phyloP scores from a whole-genome alignment of 2,888 invertebrate genomes.

The Bedellia somnulentella region DNA sequence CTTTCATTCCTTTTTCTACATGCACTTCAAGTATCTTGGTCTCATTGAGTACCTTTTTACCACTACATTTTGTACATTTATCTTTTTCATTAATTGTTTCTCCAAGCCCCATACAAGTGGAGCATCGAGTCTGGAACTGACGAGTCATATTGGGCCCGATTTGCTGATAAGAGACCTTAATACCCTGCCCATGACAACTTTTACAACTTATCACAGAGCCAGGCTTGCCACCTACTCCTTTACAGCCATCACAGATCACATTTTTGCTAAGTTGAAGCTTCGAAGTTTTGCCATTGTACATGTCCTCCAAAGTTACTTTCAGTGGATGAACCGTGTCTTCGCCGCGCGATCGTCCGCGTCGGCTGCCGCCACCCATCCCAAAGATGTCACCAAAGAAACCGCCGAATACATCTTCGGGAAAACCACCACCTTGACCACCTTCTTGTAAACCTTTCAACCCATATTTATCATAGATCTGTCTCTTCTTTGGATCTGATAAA shows the following conservation, averaged over 20 bases:
- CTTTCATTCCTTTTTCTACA: conserved; percentile 87
- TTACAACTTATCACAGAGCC: conserved; percentile 69
- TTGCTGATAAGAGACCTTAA: conserved; percentile 74
- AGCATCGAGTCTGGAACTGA: conserved; percentile 64
- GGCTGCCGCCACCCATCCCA: conserved; percentile 59
- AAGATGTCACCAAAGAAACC: conserved; percentile 64
- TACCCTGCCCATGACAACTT: conserved; percentile 76
- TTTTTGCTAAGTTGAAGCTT: conserved; percentile 83
- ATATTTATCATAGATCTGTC: conserved; percentile 81
- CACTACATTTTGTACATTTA: conserved; percentile 79
- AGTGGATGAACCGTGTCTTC: conserved; percentile 83
- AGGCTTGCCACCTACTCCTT: conserved; percentile 74
- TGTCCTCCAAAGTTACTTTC: conserved; percentile 84
- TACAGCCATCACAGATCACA: conserved; percentile 76
- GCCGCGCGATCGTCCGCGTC: conserved; percentile 66
- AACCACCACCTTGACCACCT: conserved; percentile 63
- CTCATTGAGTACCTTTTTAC: conserved; percentile 81
- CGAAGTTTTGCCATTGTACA: conserved; percentile 87
- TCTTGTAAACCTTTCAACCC: conserved; percentile 89
- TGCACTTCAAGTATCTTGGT: conserved; percentile 84
- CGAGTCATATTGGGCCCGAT: conserved; percentile 67
- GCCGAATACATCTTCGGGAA: conserved; percentile 70
- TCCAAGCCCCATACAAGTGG: conserved; percentile 69
- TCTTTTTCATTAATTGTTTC: conserved; percentile 78
- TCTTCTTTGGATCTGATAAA: conserved; percentile 84